Evolutionary conservation across 2,888 invertebrate genomes (phyloP).

Genomic region (Macrophya annulata): DNA sequence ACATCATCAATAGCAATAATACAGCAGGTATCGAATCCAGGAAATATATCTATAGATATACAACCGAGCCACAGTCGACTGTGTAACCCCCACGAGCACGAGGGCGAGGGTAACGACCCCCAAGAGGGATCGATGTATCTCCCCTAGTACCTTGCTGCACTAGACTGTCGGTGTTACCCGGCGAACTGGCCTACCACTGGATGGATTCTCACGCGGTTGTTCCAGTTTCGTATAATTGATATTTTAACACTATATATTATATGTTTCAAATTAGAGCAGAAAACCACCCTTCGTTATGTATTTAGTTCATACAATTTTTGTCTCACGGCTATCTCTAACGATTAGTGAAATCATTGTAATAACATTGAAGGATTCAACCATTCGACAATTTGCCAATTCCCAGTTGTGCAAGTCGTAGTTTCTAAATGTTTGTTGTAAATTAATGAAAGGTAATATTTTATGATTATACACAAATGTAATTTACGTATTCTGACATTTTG

Average conservation of each 20-base stretch:
- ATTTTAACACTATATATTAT: not conserved
- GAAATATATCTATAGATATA: constrained; percentile 49
- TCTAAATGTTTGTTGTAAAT: not conserved
- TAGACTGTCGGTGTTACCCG: constrained; percentile 42
- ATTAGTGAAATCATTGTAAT: not conserved
- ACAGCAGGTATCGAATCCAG: constrained; percentile 67
- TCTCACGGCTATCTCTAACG: not conserved
- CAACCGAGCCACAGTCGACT: constrained; percentile 51
- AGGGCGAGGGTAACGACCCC: constrained; percentile 71
- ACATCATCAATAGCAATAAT: constrained; percentile 70
- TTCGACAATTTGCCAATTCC: not conserved
- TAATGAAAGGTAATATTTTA: not conserved
- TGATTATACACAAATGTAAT: not conserved
- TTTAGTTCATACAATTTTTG: not conserved
- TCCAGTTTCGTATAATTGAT: constrained; percentile 34
- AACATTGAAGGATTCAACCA: not conserved
- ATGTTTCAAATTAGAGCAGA: not conserved
- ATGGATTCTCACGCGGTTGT: constrained; percentile 47
- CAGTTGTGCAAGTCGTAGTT: not conserved
- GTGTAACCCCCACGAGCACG: constrained; percentile 47
- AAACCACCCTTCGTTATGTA: not conserved
- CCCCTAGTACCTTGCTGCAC: constrained; percentile 63
- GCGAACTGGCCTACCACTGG: constrained; percentile 41
- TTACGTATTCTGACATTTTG: not conserved
- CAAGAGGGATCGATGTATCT: constrained; percentile 74